A percentile compares a stretch with the other conserved stretches of the same genome.
Conservation (phyloP, 2,113 vertebrate genomes). For the Passer domesticus region DNA sequence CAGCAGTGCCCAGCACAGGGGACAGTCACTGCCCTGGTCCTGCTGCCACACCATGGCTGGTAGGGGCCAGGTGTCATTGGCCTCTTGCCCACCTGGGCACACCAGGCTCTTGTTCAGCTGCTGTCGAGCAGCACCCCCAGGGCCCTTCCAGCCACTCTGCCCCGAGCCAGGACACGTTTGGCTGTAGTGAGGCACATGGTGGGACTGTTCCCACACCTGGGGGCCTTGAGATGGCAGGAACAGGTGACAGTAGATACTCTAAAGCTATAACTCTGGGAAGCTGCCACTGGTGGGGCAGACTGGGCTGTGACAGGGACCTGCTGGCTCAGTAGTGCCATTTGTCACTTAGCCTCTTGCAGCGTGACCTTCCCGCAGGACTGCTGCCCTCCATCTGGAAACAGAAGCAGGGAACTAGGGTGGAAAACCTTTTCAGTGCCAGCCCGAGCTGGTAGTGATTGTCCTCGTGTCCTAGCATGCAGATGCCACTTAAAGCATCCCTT, state of each 20-base stretch:
- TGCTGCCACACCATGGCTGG: background rate
- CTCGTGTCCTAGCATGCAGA: background rate
- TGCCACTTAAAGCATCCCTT: background rate
- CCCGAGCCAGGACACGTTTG: background rate
- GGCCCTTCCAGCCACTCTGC: background rate
- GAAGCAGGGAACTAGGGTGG: background rate
- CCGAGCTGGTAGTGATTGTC: background rate
- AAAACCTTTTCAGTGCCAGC: background rate
- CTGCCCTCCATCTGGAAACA: background rate
- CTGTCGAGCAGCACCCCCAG: background rate
- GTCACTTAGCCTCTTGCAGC: background rate
- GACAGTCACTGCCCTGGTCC: background rate
- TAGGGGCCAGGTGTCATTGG: background rate
- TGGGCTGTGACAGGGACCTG: background rate
- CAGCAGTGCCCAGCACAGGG: background rate
- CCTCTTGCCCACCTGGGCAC: background rate
- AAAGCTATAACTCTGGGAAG: background rate
- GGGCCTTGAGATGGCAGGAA: background rate
- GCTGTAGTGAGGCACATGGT: background rate
- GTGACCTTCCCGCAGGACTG: background rate
- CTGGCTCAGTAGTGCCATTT: background rate
- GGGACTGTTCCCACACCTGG: background rate
- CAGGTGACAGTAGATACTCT: background rate
- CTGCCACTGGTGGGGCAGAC: background rate
- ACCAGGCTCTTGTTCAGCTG: background rate